Conservation (phyloP, 2,113 vertebrate species). For the Callaeas wilsoni region DNA sequence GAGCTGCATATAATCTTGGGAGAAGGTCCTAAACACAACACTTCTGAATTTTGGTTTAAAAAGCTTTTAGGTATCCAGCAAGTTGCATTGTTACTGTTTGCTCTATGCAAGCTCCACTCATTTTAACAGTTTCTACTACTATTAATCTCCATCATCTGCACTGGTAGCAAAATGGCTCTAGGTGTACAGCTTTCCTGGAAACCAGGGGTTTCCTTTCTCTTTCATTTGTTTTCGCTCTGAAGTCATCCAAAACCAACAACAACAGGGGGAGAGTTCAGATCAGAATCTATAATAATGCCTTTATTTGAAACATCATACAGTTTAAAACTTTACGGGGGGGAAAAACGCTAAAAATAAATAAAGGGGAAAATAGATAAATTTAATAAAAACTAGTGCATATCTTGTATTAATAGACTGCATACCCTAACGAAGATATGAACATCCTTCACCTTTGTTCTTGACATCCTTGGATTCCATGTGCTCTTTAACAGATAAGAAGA, state of each 20-base stretch:
- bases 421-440: background rate
- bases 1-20: background rate
- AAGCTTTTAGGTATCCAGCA: background rate
- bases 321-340: background rate
- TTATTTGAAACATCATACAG: background rate
- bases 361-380: background rate
- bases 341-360: accelerated
- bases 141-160: background rate
- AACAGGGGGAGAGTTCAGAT: background rate
- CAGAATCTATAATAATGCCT: background rate
- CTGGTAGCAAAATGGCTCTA: background rate
- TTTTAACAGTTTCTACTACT: background rate
- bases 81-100: background rate
- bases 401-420: background rate
- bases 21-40: background rate
- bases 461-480: background rate
- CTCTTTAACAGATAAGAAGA: background rate
- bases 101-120: background rate
- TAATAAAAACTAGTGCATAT: background rate
- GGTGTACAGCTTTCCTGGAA: background rate
- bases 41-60: background rate
- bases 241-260: background rate
- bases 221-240: background rate
- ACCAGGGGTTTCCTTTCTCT: background rate
- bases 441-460: background rate